phyloP scores from a whole-genome alignment of 2,797 vertebrate genomes.

The Siniperca obscura region DNA sequence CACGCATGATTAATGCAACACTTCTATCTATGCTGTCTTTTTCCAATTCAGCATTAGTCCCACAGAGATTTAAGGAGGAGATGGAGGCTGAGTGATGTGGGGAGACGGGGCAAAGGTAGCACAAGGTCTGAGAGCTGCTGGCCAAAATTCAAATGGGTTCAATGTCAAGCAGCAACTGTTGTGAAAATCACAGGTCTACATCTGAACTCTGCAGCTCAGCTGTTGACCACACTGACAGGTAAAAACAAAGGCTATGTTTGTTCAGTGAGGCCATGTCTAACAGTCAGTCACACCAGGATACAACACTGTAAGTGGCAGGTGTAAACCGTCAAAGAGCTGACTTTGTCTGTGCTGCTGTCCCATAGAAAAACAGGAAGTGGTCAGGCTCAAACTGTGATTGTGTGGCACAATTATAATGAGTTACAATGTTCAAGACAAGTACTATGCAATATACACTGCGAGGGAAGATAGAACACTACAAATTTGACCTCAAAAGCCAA shows the following conservation, averaged over 20 bases:
- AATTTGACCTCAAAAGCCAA: neutral
- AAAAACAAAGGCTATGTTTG: slow-evolving; percentile 30
- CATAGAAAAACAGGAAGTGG: neutral
- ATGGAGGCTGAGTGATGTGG: slow-evolving; percentile 43
- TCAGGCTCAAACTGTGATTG: slow-evolving; percentile 11
- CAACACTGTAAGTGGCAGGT: slow-evolving; percentile 40
- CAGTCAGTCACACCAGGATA: slow-evolving; percentile 8
- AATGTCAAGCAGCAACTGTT: slow-evolving; percentile 35
- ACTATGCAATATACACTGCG: no score
- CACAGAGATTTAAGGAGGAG: slow-evolving; percentile 51
- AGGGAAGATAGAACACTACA: neutral
- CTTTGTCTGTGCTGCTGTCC: slow-evolving; percentile 1
- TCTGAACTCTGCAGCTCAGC: slow-evolving; percentile 47
- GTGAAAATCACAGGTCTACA: slow-evolving; percentile 34
- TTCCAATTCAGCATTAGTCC: slow-evolving; percentile 6
- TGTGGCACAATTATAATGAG: slow-evolving; percentile 5
- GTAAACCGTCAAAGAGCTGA: slow-evolving; percentile 38
- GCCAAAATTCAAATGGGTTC: slow-evolving; percentile 51
- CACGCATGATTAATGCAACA: slow-evolving; percentile 30
- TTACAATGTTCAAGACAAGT: slow-evolving; percentile 15
- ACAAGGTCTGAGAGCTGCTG: slow-evolving; percentile 52
- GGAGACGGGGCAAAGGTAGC: slow-evolving; percentile 37
- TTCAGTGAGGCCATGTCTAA: neutral
- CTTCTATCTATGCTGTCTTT: slow-evolving; percentile 22
- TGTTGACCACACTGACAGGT: slow-evolving; percentile 23